Conservation (phyloP, 2,888 invertebrate genomes). For the Oxytorus armatus region DNA sequence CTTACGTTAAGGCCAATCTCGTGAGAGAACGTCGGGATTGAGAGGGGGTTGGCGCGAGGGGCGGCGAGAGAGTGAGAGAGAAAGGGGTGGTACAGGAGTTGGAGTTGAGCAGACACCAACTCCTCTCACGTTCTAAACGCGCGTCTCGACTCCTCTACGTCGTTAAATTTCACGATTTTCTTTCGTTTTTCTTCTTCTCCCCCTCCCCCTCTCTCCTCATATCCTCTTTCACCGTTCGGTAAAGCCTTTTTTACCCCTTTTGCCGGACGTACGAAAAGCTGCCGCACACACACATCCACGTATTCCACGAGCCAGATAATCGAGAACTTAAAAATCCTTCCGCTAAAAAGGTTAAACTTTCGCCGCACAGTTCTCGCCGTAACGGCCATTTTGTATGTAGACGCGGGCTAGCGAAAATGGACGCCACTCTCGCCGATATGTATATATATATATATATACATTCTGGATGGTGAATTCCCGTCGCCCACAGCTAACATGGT, state of each 20-base stretch:
- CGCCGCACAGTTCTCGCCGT: constrained; percentile 47
- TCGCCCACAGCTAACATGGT: no score
- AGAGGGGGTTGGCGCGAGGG: constrained; percentile 2
- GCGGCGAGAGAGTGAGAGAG: no score
- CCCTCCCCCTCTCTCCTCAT: constrained; percentile 12
- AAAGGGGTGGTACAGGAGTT: no score
- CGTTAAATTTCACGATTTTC: constrained; percentile 67
- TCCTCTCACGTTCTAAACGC: constrained; percentile 56
- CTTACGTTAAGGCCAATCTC: constrained; percentile 78
- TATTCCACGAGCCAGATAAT: constrained; percentile 51
- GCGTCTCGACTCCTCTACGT: constrained; percentile 54
- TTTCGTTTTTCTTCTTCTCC: constrained; percentile 42
- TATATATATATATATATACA: no score
- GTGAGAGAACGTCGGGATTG: constrained; percentile 37
- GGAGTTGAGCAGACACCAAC: constrained; percentile 26
- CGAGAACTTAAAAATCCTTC: constrained; percentile 62
- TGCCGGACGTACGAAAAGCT: constrained; percentile 44
- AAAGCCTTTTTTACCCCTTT: constrained; percentile 58
- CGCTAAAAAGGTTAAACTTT: constrained; percentile 45
- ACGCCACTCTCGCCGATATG: constrained; percentile 3
- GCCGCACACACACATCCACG: constrained; percentile 30
- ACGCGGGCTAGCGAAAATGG: neutral
- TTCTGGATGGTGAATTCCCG: no score
- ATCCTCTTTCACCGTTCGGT: constrained; percentile 46
- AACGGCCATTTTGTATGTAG: neutral